Evolutionary conservation across 2,888 invertebrate species (phyloP), one percentile per base, ranked within the genome.

Genomic region (Hemistola chrysoprasaria): DNA sequence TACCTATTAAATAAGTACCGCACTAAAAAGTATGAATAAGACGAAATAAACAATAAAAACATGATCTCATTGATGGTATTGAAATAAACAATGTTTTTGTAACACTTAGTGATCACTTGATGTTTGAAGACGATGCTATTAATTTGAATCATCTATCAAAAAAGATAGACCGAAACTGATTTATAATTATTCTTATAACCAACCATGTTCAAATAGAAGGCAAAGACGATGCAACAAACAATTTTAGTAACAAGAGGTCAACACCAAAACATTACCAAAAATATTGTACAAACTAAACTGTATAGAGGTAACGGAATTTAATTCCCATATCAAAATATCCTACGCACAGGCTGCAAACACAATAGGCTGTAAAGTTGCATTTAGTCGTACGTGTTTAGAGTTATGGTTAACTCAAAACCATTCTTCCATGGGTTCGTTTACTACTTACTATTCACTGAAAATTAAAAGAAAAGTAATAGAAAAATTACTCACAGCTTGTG

Each of bases 301-400:
- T 29, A n/a, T n/a, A 8, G 8, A 16, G 16, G 2, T 16, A 16
- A 3, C 8, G 8, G 29, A 16, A 16, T 16, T 4, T 3, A 16
- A 4, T 16, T 16, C 4, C 4, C 16, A 16, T 3, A 16, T 3
- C 16, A 16, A 16, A 16, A 16, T 16, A 16, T 16, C 4, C 2
- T 34, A 59, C 47, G 52, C 51, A 58, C 29, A 40, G 34, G 55
- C 57, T 62, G 58, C 49, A 57, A 63, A 62, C 50, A 78, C 76
- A 79, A 78, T 77, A 54, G 66, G 52, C 59, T 51, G 71, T 75
- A 71, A 76, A 71, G 42, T 55, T 59, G 50, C 43, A 31, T 45
- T 45, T 33, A 39, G 39, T 36, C 32, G 34, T 25, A 33, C 36
- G 22, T 30, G 25, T 36, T 43, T 29, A 30, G 22, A 33, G 26